A percentile compares a stretch with the other conserved stretches of the same genome.
Evolutionary conservation across 2,113 vertebrate genomes (phyloP).

Genomic region (Cyprinodon variegatus): DNA sequence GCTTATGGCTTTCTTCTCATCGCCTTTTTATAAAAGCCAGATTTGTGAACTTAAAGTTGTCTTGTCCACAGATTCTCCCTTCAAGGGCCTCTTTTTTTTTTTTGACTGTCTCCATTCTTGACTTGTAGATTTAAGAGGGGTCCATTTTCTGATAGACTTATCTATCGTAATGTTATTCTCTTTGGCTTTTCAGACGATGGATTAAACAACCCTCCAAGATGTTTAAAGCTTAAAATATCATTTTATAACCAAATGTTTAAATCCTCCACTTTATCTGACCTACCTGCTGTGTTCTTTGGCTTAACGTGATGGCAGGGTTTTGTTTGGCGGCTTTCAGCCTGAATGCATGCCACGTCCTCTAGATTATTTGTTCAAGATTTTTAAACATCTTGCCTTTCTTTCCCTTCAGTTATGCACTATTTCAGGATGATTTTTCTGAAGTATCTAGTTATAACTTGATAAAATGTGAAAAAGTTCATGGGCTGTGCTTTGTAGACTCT

Average conservation of each 20-base stretch:
- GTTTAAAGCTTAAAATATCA: too few relatives aligned
- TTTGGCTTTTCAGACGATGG: neutral
- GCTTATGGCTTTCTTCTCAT: neutral
- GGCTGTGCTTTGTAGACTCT: constrained; percentile 1
- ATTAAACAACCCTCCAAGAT: too few relatives aligned
- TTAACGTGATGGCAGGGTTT: too few relatives aligned
- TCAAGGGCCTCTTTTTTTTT: neutral
- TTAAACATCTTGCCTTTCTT: neutral
- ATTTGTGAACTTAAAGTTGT: neutral
- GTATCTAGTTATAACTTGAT: neutral
- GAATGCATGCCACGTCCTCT: too few relatives aligned
- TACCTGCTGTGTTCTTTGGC: too few relatives aligned
- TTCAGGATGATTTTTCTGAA: too few relatives aligned
- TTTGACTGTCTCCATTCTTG: neutral
- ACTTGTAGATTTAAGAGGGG: neutral
- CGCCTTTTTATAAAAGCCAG: neutral
- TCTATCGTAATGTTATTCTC: neutral
- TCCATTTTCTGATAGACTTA: neutral
- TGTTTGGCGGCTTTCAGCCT: too few relatives aligned
- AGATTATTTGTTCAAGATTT: too few relatives aligned
- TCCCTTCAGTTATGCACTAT: too few relatives aligned
- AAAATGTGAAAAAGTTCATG: neutral
- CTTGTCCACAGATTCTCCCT: neutral
- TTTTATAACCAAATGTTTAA: too few relatives aligned
- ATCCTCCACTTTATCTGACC: too few relatives aligned